Evolutionary conservation across 2,113 vertebrate genomes (phyloP).

Genomic region (Lipophrys pholis): DNA sequence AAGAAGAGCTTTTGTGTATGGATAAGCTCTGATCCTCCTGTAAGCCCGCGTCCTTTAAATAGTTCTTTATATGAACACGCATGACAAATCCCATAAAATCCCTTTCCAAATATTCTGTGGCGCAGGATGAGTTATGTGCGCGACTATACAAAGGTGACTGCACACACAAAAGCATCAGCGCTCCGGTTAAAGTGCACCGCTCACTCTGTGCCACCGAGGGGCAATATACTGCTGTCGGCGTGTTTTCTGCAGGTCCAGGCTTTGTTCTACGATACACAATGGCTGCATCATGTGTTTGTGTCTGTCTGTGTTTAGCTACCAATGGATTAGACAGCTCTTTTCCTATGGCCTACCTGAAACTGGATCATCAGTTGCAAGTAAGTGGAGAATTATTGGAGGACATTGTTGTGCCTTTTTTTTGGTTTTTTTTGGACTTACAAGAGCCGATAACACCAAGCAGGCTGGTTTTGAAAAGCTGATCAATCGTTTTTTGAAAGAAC

Average conservation of each 20-base stretch:
- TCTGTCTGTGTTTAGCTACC: slow-evolving; percentile 84
- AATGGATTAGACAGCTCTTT: slow-evolving; percentile 96
- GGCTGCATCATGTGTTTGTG: no score
- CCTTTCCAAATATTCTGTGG: background rate
- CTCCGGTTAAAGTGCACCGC: background rate
- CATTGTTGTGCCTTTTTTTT: no score
- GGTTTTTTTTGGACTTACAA: no score
- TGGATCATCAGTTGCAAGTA: slow-evolving; percentile 97
- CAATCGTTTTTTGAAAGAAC: no score
- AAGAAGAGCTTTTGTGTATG: background rate
- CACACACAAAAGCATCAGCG: background rate
- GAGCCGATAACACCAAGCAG: no score
- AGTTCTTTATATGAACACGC: background rate
- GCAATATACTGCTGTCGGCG: background rate
- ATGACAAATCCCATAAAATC: background rate
- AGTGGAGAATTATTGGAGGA: background rate
- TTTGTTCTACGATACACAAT: background rate
- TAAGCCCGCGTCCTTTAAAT: background rate
- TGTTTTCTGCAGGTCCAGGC: background rate
- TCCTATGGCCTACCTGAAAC: slow-evolving; percentile 93
- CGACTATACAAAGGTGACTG: background rate
- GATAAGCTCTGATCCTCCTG: background rate
- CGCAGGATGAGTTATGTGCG: background rate
- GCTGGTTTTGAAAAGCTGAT: no score
- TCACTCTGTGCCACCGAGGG: background rate